phyloP scores from a whole-genome alignment of 1,140 invertebrate genomes.

The Parasteatoda tepidariorum region DNA sequence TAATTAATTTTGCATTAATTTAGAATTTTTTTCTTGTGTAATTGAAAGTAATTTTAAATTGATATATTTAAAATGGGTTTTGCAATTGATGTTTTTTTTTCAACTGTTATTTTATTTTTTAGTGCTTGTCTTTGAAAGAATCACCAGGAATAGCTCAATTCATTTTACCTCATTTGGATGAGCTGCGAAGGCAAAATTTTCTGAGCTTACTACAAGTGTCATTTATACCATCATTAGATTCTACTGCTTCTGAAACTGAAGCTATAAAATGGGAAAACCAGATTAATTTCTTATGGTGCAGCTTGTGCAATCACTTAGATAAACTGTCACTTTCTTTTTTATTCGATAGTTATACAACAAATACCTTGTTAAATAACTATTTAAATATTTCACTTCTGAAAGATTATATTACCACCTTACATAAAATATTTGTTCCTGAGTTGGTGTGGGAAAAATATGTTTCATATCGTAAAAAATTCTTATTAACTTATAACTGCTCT shows the following conservation, averaged over 20 bases:
- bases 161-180: conserved; percentile 35
- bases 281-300: conserved; percentile 22
- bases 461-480: background rate
- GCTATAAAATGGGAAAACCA: background rate
- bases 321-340: background rate
- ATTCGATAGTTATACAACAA: conserved; percentile 2
- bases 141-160: conserved; percentile 8
- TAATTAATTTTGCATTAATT: too few species aligned
- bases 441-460: conserved; percentile 43
- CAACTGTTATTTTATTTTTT: conserved; percentile 6
- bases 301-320: conserved; percentile 25
- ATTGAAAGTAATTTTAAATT: too few species aligned
- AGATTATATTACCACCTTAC: background rate
- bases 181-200: conserved; percentile 35
- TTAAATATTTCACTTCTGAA: conserved; percentile 20
- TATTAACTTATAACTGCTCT: conserved; percentile 1
- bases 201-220: background rate
- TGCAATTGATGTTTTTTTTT: too few species aligned
- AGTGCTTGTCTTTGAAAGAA: background rate
- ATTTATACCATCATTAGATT: background rate
- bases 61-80: too few species aligned
- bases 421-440: conserved; percentile 10
- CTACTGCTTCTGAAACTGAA: background rate
- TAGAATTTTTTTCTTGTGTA: too few species aligned
- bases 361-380: background rate